Percentiles rank a stretch among this genome's conserved stretches.
Evolutionary conservation across 1,140 invertebrate genomes (phyloP).

Genomic region (Drosophila nannoptera): DNA sequence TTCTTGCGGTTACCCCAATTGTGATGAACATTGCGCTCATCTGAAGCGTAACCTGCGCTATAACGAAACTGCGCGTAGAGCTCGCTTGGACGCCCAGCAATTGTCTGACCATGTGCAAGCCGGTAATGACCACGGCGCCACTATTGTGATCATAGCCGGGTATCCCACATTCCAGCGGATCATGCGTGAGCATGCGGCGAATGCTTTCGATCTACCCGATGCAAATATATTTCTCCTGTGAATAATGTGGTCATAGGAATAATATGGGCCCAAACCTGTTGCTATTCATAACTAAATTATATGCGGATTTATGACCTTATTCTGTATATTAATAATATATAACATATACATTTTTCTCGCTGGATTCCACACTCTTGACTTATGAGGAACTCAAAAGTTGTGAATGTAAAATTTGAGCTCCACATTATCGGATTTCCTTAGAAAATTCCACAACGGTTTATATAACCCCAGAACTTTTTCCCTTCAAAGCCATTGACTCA

Average conservation of each 20-base stretch:
- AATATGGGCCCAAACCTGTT: no score
- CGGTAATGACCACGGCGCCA: not conserved
- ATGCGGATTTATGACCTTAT: no score
- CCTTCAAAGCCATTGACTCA: no score
- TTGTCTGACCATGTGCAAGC: not conserved
- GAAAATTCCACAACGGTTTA: no score
- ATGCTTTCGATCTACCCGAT: conserved; percentile 19
- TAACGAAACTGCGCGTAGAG: conserved; percentile 40
- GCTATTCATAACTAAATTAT: no score
- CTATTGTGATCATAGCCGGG: conserved; percentile 51
- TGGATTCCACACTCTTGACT: no score
- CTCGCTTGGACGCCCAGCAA: conserved; percentile 35
- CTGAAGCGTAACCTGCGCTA: conserved; percentile 45
- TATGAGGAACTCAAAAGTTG: no score
- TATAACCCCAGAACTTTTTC: no score
- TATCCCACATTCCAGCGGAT: conserved; percentile 43
- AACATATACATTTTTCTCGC: no score
- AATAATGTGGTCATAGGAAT: not conserved
- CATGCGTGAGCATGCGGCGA: conserved; percentile 18
- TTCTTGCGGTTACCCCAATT: conserved; percentile 6
- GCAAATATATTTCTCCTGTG: conserved; percentile 38
- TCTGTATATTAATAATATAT: no score
- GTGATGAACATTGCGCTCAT: conserved; percentile 15
- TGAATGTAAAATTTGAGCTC: no score
- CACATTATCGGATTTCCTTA: no score